phyloP scores from a whole-genome alignment of 2,113 vertebrate species.

The Alexandromys fortis region DNA sequence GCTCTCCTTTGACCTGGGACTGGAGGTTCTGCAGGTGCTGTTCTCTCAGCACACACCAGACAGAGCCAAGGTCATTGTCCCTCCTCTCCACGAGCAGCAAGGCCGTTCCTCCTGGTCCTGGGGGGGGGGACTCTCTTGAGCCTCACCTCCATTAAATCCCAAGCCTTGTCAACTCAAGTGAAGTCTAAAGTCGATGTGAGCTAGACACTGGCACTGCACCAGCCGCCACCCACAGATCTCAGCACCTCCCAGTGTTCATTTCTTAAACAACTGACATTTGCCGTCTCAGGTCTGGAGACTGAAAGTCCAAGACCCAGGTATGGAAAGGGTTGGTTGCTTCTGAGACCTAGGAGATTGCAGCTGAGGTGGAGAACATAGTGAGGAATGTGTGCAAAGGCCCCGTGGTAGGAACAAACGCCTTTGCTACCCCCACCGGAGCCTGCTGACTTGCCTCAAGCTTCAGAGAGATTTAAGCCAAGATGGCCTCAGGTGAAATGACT shows the following conservation, averaged over 20 bases:
- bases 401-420: not conserved
- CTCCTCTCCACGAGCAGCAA: not conserved
- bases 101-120: no score
- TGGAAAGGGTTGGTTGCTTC: not conserved
- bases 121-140: not conserved
- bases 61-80: not conserved
- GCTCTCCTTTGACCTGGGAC: not conserved
- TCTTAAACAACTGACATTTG: not conserved
- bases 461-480: not conserved
- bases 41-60: accelerated
- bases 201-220: not conserved
- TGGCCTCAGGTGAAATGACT: no score
- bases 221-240: not conserved
- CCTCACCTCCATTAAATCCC: not conserved
- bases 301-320: not conserved
- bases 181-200: not conserved
- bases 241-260: not conserved
- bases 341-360: not conserved
- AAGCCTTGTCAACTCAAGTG: not conserved
- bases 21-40: not conserved
- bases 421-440: not conserved
- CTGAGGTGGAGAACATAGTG: not conserved
- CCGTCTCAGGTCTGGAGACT: no score
- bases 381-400: not conserved
- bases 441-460: not conserved